Percentiles rank a stretch among this genome's conserved stretches.
phyloP scores from a whole-genome alignment of 2,113 vertebrate species.

The Sebastes schlegelii region DNA sequence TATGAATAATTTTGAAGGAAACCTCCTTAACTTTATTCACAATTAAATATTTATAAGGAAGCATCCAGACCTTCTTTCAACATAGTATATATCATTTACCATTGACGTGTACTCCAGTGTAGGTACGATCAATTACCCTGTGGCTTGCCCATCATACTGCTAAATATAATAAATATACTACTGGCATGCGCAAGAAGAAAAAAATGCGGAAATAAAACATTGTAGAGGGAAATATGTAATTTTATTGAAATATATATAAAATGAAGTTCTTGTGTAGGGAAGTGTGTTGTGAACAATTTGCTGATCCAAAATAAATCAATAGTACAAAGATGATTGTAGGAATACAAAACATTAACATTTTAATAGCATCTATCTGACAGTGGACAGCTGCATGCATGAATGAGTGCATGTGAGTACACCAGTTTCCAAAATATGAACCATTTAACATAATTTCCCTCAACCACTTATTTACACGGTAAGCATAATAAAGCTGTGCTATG shows the following conservation, averaged over 20 bases:
- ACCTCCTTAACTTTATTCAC: background rate
- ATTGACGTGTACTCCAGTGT: slow-evolving; percentile 62
- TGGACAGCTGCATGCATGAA: slow-evolving; percentile 24
- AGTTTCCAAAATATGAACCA: slow-evolving; percentile 5
- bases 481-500: slow-evolving; percentile 16
- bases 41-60: background rate
- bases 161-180: background rate
- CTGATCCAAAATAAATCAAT: slow-evolving; percentile 21
- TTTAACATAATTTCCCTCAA: slow-evolving; percentile 20
- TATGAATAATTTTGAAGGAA: background rate
- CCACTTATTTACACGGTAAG: slow-evolving; percentile 30
- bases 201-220: background rate
- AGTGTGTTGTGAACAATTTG: slow-evolving; percentile 41
- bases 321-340: slow-evolving; percentile 42
- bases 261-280: slow-evolving; percentile 8
- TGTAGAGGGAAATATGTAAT: slow-evolving; percentile 29
- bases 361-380: slow-evolving; percentile 11
- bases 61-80: background rate
- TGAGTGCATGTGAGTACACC: slow-evolving; percentile 8
- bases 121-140: background rate
- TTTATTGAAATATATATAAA: slow-evolving; percentile 66
- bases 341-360: slow-evolving; percentile 45
- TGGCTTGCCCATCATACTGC: background rate
- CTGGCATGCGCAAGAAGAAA: too few species aligned
- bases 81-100: background rate